Evolutionary conservation across 2,888 invertebrate genomes (phyloP).

Genomic region (Eupithecia centaureata): DNA sequence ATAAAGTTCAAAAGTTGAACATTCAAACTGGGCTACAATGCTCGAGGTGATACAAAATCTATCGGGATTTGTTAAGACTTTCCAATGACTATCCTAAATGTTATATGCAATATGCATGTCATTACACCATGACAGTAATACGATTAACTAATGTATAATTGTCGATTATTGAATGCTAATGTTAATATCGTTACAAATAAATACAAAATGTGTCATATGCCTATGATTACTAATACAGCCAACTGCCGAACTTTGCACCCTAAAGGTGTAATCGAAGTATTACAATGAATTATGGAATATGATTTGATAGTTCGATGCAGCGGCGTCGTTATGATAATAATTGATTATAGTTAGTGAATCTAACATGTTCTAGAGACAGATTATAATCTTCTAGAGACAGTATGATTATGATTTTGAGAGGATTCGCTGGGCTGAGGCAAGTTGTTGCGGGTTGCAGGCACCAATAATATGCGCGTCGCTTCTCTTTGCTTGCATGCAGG

Average conservation of each 20-base stretch:
- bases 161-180: slow-evolving; percentile 46
- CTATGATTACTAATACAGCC: slow-evolving; percentile 37
- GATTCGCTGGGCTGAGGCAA: slow-evolving; percentile 55
- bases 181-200: slow-evolving; percentile 39
- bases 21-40: slow-evolving; percentile 33
- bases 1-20: slow-evolving; percentile 39
- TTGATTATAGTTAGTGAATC: slow-evolving; percentile 56
- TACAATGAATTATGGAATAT: slow-evolving; percentile 22
- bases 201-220: slow-evolving; percentile 35
- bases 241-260: slow-evolving; percentile 35
- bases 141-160: slow-evolving; percentile 39
- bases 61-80: slow-evolving; percentile 34
- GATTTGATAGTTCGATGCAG: slow-evolving; percentile 40
- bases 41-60: slow-evolving; percentile 34
- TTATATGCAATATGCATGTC: slow-evolving; percentile 19
- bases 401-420: slow-evolving; percentile 50
- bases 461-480: slow-evolving; percentile 61
- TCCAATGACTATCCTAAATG: slow-evolving; percentile 28
- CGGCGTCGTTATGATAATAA: slow-evolving; percentile 47
- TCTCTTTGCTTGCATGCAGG: slow-evolving; percentile 69
- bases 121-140: slow-evolving; percentile 36
- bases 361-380: slow-evolving; percentile 60
- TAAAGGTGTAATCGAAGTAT: slow-evolving; percentile 20
- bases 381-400: slow-evolving; percentile 57
- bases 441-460: slow-evolving; percentile 70